Conservation (phyloP, 2,113 vertebrate genomes). For the Eulemur rufifrons region DNA sequence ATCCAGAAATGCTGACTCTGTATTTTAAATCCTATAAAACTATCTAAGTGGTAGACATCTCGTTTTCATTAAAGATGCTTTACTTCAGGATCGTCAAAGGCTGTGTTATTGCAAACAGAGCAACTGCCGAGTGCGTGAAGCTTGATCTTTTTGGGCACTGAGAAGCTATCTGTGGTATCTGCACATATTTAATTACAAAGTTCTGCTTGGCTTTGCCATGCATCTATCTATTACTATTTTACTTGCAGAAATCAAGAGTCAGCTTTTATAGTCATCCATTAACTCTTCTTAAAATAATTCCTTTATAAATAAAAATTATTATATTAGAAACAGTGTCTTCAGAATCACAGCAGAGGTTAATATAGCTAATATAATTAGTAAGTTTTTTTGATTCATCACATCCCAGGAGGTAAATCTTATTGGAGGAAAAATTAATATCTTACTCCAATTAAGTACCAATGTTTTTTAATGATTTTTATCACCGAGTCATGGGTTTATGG, state of each 20-base stretch:
- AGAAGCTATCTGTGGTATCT: background rate
- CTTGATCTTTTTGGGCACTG: background rate
- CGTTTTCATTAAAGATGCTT: background rate
- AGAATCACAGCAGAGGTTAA: background rate
- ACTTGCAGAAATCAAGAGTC: background rate
- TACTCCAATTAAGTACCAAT: background rate
- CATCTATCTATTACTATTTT: background rate
- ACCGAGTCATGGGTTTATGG: background rate
- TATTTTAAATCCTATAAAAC: background rate
- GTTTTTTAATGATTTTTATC: background rate
- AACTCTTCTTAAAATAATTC: background rate
- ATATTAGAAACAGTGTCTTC: background rate
- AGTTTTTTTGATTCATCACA: background rate
- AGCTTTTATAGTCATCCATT: background rate
- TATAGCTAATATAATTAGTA: background rate
- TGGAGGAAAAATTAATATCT: background rate
- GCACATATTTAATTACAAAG: slow-evolving; percentile 48
- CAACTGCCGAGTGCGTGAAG: background rate
- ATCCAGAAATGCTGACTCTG: background rate
- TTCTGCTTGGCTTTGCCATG: slow-evolving; percentile 49
- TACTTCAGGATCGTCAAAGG: background rate
- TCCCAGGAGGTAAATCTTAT: background rate
- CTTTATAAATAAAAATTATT: background rate
- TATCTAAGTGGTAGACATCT: background rate
- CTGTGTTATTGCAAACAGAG: background rate